Conservation (phyloP, 2,113 vertebrate genomes). For the Sapayoa aenigma region DNA sequence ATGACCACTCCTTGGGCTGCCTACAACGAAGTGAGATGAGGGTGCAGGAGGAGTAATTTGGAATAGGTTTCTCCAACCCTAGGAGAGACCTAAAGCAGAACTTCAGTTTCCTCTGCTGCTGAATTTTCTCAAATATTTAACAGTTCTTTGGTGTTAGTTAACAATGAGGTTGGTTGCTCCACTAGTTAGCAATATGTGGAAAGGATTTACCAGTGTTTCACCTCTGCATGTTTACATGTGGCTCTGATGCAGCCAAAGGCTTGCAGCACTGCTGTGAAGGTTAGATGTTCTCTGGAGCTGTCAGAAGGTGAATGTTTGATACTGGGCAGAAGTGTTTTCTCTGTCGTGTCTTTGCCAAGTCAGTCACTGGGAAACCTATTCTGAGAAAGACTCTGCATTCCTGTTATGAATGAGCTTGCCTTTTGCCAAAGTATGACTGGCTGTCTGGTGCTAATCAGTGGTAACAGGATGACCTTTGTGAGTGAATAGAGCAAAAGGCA, state of each 20-base stretch:
- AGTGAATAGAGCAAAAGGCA: slow-evolving; percentile 67
- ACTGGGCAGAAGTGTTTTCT: slow-evolving; percentile 23
- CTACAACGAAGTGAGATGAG: slow-evolving; percentile 38
- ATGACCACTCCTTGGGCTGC: slow-evolving; percentile 64
- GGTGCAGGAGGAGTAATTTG: neutral
- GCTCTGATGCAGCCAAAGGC: neutral
- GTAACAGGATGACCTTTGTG: slow-evolving; percentile 67
- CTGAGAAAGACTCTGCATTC: slow-evolving; percentile 48
- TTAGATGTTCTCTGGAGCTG: slow-evolving; percentile 41
- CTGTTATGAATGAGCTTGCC: slow-evolving; percentile 59
- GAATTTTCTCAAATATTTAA: slow-evolving; percentile 30
- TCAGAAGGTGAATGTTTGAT: slow-evolving; percentile 53
- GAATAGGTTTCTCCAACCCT: neutral
- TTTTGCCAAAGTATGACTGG: slow-evolving; percentile 27
- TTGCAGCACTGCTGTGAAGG: neutral
- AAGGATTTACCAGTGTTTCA: neutral
- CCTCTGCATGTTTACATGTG: neutral
- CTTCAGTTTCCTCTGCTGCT: slow-evolving; percentile 36
- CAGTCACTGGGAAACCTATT: slow-evolving; percentile 66
- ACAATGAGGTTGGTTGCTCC: neutral
- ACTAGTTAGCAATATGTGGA: slow-evolving; percentile 21
- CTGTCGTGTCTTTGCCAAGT: slow-evolving; percentile 37
- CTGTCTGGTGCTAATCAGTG: slow-evolving; percentile 57
- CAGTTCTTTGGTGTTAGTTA: neutral
- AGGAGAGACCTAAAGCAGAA: neutral